Evolutionary conservation across 2,113 vertebrate genomes (phyloP), one percentile per base, ranked within the genome.

Genomic region (Corydoras sp.): DNA sequence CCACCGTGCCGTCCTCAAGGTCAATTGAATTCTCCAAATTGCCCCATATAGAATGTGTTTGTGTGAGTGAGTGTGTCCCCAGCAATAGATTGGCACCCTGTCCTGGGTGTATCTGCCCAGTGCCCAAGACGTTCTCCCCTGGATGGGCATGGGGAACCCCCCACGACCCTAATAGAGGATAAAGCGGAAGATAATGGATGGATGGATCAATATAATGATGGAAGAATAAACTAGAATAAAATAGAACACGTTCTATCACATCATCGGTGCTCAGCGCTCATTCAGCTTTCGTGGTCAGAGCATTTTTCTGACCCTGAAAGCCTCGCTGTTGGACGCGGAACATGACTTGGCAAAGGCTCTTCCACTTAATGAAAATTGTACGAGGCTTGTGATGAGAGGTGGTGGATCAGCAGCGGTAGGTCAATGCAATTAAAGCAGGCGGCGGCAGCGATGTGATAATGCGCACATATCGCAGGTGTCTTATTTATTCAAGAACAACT

Each of bases 351-450:
- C 24, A 54, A 71, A 55, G 29, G 5, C 14, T 67, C 31, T 31
- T 62, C 43, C 50, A 32, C 63, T 61, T 56, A 60, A 62, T 76
- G 10, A 66, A 67, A 59, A 60, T 29, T 62, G 15, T 56, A 35
- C 24, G 12, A n/a, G 31, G 51, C 53, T 71, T 62, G 11, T 67
- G 71, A 71, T 62, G 56, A 76, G 31, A 51, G 15, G 43, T 50
- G 32, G 55, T 32, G 62, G 24, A 43, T 43, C 15, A 71, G 77
- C 72, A 76, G 30, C 30, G 24, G 10, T 51, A 80, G 76, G 80
- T 78, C 68, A 65, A 62, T 35, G 71, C 71, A 62, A 74, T 79
- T 80, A 77, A 60, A 59, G 60, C 58, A 13, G 54, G 73, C 3
- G 50, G 18, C 48, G 29, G 48, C 35, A 51, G 70, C 66, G 35